Percentiles rank a stretch among this genome's conserved stretches.
Evolutionary conservation across 2,113 vertebrate species (phyloP).

Genomic region (Porphyrio hochstetteri): DNA sequence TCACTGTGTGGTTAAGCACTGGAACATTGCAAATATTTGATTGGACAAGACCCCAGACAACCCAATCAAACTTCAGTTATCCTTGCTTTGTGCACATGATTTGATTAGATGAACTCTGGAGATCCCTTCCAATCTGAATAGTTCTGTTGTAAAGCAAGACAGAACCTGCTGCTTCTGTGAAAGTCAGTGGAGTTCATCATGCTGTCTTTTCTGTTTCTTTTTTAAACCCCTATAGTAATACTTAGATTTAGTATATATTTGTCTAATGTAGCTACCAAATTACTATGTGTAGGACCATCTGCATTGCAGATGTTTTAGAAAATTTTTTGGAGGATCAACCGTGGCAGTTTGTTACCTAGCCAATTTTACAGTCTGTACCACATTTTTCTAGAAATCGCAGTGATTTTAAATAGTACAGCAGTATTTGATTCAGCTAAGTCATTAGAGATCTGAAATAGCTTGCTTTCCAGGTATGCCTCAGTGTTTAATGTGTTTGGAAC

Average conservation of each 20-base stretch:
- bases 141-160: background rate
- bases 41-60: background rate
- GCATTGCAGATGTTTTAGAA: background rate
- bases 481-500: background rate
- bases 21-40: background rate
- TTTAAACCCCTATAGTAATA: background rate
- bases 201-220: background rate
- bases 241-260: background rate
- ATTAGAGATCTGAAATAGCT: background rate
- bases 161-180: background rate
- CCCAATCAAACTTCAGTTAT: background rate
- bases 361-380: background rate
- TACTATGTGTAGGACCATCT: background rate
- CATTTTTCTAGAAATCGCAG: background rate
- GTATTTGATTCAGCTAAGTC: background rate
- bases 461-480: background rate
- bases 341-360: background rate
- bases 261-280: background rate
- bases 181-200: background rate
- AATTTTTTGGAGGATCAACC: background rate
- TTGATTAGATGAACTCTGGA: background rate
- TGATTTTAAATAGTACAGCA: background rate
- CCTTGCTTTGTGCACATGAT: background rate
- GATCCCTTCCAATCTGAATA: background rate
- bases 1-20: background rate